Evolutionary conservation across 1,140 invertebrate genomes (phyloP), one percentile per base, ranked within the genome.

Genomic region (Zophobas atratus): DNA sequence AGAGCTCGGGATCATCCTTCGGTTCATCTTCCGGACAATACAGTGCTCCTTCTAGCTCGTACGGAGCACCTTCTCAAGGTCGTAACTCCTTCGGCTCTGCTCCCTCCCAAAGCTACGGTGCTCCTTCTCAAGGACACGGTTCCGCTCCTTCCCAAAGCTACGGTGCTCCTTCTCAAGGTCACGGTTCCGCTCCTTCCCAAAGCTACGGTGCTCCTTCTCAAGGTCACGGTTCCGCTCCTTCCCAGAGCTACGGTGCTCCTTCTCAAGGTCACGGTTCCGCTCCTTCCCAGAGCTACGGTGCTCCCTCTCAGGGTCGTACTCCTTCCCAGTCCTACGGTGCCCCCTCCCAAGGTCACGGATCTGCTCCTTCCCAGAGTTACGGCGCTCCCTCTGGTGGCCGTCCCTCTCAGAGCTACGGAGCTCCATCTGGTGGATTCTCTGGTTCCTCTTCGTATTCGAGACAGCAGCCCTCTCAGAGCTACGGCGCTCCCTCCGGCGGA

Each of bases 21-120:
- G 95, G 92, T 87, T 96, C 95, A 87, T 97, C 95, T 36, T 36
- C 43, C 6, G 72, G 72, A 3, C 49, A 51, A 34, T 41, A 34
- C 33, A 77, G 82, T 20, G 20, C 20, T 46, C 86, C 86, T n/a
- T 87, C 86, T 39, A 38, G 63, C 33, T 70, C n/a, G 8, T 81
- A 81, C 43, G 88, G 89, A 1, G 85, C 88, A 0, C 86, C 88
- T 2, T 70, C 72, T 56, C 48, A 60, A 49, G 51, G 49, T 20
- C 60, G 51, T 6, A 71, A 73, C 76, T 34, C 73, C 73, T 41
- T 20, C 20, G 20, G 20, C 20, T 20, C 20, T 20, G 20, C 20
- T 20, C 20, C 20, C 20, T 60, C 55, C 32, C 38, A 38, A 35
- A 75, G 60, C 43, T 80, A 80, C 35, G 76, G 76, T 6, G 85